Base-by-base conservation (phyloP, 2,797 vertebrate genomes). In the Cyprinodon diabolis region DNA sequence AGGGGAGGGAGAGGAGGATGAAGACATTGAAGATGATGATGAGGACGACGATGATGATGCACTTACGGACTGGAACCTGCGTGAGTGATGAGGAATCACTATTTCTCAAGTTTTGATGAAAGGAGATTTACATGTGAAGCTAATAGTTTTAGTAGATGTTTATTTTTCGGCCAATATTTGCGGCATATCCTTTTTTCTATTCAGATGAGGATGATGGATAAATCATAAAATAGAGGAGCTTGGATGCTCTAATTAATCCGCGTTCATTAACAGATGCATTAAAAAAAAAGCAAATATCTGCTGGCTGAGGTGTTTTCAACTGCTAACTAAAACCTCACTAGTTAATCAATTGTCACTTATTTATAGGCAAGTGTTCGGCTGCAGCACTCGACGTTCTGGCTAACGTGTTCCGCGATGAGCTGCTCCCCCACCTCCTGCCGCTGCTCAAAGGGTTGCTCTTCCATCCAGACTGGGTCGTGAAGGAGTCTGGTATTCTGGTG, bases 401-500 rank as follows among this genome's bases (percentile, higher is more conserved):
- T 23, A 99, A 98, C 0, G 97, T 99, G 15, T 99, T 99, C 84
- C 95, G 97, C 1, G 97, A 98, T 0, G 97, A 98, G 0, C 91
- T 99, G 55, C 95, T 99, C n/a, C 97, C 97, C 0, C 97, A 98
- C 78, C 93, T 99, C 5, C 95, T 99, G 14, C 97, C 96, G 0
- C 94, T 99, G 71, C 95, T 99, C 19, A 99, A 98, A 85, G 96
- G 95, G 43, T 93, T 99, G 23, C 96, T 99, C 14, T 99, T 99
- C 87, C 96, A 97, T 86, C 96, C 96, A 0, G 97, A 99, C 87
- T 99, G 97, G 97, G 96, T 99, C 54, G 91, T 97, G 86, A 99
- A 99, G 87, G 97, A 99, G 90, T 99, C 97, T 0, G 97, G 97
- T 8, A 99, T 99, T 86, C 92, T 99, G 55, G 97, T 99, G 17